Percentiles rank a stretch among this genome's conserved stretches.
These are phyloP conservation scores for Drosophila kambysellisi DNA, from an alignment of 2,888 invertebrate genomes.

Conservation along the genomic window DNA sequence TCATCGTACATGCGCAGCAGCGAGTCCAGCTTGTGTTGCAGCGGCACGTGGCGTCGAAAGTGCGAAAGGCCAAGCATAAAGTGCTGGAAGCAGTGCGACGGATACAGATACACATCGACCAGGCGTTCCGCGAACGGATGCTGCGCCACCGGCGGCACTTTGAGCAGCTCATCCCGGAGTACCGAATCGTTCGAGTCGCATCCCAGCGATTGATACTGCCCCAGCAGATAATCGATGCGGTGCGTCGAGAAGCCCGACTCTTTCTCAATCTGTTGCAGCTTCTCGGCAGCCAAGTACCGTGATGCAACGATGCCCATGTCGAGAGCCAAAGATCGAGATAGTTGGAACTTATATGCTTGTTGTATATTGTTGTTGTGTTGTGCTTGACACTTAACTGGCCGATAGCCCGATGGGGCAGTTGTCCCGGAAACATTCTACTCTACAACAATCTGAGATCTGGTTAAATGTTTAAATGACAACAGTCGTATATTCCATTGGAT, in stretches of 20 bases:
- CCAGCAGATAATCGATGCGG: conserved; percentile 48
- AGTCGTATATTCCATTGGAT: no score
- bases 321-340: neutral
- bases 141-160: conserved; percentile 40
- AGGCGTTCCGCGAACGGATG: conserved; percentile 50
- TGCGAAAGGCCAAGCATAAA: conserved; percentile 42
- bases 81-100: conserved; percentile 45
- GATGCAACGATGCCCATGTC: conserved; percentile 48
- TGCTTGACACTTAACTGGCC: neutral
- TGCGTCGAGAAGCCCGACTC: conserved; percentile 49
- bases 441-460: neutral
- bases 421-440: neutral
- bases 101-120: conserved; percentile 48
- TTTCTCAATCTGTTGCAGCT: conserved; percentile 24
- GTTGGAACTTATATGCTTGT: neutral
- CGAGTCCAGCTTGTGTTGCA: conserved; percentile 36
- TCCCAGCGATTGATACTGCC: conserved; percentile 36
- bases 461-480: no score
- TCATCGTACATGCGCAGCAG: conserved; percentile 45
- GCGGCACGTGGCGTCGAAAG: conserved; percentile 36
- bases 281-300: conserved; percentile 31
- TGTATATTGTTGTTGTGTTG: neutral
- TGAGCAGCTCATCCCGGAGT: conserved; percentile 45
- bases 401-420: neutral
- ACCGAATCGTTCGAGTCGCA: conserved; percentile 41